Conservation (phyloP, 2,797 vertebrate genomes). For the Ctenopoma multispine region DNA sequence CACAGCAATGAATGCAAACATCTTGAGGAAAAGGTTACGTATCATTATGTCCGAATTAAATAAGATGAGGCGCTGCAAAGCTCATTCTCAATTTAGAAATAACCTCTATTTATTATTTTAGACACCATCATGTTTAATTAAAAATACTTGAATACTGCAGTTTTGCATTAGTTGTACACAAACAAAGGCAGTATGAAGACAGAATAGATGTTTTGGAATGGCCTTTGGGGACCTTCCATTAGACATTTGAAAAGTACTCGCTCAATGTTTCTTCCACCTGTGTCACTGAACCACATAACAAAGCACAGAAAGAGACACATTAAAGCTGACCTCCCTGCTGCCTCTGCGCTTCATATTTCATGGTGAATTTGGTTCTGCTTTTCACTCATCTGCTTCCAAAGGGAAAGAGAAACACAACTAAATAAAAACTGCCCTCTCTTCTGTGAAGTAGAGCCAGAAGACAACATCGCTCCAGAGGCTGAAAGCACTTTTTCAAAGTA, state of each 20-base stretch:
- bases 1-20: no score
- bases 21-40: no score
- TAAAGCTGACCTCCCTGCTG: conserved; percentile 24
- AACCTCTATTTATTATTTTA: no score
- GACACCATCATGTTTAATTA: conserved; percentile 16
- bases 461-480: conserved; percentile 4
- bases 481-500: conserved; percentile 30
- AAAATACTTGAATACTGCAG: not conserved
- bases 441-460: not conserved
- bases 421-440: conserved; percentile 15
- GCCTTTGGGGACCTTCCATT: conserved; percentile 29
- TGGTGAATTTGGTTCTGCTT: conserved; percentile 23
- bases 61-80: no score
- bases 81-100: no score
- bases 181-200: not conserved
- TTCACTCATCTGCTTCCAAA: conserved; percentile 26
- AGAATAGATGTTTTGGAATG: not conserved
- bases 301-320: conserved; percentile 32
- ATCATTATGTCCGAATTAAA: no score
- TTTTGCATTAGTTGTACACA: not conserved
- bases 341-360: conserved; percentile 21
- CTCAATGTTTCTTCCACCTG: conserved; percentile 11
- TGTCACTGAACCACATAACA: conserved; percentile 2
- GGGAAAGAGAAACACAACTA: conserved; percentile 1
- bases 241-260: conserved; percentile 34